Evolutionary conservation across 2,113 vertebrate species (phyloP).

Genomic region (Mustela nigripes): DNA sequence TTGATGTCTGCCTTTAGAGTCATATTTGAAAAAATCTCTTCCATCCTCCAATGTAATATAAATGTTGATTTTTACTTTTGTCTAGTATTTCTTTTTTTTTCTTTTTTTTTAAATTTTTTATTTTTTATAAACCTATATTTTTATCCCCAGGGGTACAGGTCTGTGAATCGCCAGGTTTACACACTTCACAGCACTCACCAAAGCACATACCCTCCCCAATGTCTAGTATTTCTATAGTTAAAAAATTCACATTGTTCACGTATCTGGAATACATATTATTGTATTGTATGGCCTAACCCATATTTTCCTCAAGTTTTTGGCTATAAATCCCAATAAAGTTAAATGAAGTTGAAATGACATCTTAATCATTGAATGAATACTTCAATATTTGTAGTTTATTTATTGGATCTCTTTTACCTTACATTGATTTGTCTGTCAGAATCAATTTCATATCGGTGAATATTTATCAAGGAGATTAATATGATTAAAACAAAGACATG

Average conservation of each 20-base stretch:
- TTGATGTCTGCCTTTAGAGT: not conserved
- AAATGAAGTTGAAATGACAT: slow-evolving; percentile 39
- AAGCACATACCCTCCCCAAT: too few species aligned
- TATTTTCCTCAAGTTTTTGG: not conserved
- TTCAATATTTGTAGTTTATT: slow-evolving; percentile 56
- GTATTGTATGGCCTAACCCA: not conserved
- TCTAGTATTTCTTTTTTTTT: not conserved
- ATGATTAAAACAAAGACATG: not conserved
- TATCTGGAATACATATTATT: not conserved
- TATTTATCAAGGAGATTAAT: slow-evolving; percentile 41
- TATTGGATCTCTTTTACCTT: slow-evolving; percentile 17
- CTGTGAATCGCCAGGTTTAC: too few species aligned
- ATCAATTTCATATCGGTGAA: slow-evolving; percentile 41
- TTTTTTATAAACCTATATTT: too few species aligned
- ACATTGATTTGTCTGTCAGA: slow-evolving; percentile 16
- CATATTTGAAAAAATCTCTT: not conserved
- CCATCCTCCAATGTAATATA: not conserved
- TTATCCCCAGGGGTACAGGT: too few species aligned
- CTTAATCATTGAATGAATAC: slow-evolving; percentile 38
- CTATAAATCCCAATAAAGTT: not conserved
- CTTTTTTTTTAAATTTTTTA: too few species aligned
- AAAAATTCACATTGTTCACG: not conserved
- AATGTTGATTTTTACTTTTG: slow-evolving; percentile 21
- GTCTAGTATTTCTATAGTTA: not conserved
- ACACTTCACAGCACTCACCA: too few species aligned